Percentiles rank a stretch among this genome's conserved stretches.
These are phyloP conservation scores for Apolygus lucorum DNA, from an alignment of 1,140 invertebrate species.

Conservation along the genomic window DNA sequence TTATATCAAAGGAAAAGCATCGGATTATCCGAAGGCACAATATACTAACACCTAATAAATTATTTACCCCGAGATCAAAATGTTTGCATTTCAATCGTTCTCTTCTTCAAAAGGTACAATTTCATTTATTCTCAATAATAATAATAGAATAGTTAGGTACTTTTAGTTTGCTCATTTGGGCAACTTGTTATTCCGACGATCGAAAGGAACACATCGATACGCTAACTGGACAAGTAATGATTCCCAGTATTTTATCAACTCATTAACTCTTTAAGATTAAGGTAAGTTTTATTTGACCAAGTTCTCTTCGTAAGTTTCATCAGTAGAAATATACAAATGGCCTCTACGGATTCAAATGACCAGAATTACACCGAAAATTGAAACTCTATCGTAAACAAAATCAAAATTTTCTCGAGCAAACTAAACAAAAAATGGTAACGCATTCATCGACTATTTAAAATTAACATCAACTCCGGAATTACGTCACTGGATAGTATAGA, in stretches of 20 bases:
- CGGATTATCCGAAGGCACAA: constrained; percentile 3
- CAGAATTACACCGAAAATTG: no score
- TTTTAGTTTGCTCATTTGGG: not conserved
- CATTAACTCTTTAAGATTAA: not conserved
- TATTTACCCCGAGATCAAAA: not conserved
- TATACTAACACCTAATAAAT: constrained; percentile 13
- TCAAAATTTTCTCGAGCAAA: no score
- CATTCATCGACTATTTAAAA: no score
- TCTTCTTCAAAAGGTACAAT: not conserved
- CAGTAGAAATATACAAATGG: no score
- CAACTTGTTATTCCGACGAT: no score
- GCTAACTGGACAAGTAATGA: not conserved
- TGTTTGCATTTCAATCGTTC: not conserved
- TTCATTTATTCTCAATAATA: not conserved
- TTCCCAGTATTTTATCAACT: not conserved
- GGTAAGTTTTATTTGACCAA: no score
- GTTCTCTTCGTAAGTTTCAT: no score
- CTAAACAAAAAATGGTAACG: no score
- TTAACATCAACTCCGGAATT: no score
- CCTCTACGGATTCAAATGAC: no score
- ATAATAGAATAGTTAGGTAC: not conserved
- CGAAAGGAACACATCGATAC: not conserved
- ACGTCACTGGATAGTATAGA: no score
- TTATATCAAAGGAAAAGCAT: not conserved
- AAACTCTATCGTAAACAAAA: no score